Evolutionary conservation across 2,888 invertebrate genomes (phyloP).

Genomic region (Ectemnius continuus): DNA sequence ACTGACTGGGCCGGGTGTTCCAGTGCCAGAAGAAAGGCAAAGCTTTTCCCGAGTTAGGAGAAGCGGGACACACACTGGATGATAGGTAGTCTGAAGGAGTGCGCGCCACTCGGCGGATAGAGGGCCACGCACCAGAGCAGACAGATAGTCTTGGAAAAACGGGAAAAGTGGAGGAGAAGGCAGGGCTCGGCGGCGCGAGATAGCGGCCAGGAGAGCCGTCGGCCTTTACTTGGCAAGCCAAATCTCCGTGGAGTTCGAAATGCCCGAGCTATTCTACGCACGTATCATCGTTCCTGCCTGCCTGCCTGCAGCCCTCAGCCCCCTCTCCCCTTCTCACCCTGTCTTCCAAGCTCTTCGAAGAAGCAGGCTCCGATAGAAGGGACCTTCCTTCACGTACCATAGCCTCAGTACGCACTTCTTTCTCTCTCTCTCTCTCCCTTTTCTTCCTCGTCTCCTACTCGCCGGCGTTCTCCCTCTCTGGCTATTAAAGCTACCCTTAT

Average conservation of each 20-base stretch:
- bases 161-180: conserved; percentile 7
- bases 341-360: conserved; percentile 40
- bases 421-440: conserved; percentile 18
- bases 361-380: conserved; percentile 27
- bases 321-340: conserved; percentile 41
- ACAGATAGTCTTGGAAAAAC: conserved; percentile 24
- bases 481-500: conserved; percentile 5
- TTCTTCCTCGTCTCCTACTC: conserved; percentile 19
- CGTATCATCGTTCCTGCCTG: conserved; percentile 67
- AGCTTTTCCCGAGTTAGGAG: neutral
- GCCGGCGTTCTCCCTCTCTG: neutral
- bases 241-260: conserved; percentile 71
- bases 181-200: conserved; percentile 22
- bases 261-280: conserved; percentile 69
- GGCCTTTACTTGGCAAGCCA: conserved; percentile 59
- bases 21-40: conserved; percentile 15
- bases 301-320: conserved; percentile 37
- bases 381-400: conserved; percentile 3
- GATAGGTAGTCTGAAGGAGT: conserved; percentile 1
- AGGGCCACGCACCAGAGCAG: conserved; percentile 13
- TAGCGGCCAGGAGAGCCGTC: conserved; percentile 23
- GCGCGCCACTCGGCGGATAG: conserved; percentile 27
- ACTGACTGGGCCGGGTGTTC: conserved; percentile 2
- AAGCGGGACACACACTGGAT: conserved; percentile 10
- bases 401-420: neutral